Conservation (phyloP, 2,113 vertebrate genomes). For the Proteles cristata region DNA sequence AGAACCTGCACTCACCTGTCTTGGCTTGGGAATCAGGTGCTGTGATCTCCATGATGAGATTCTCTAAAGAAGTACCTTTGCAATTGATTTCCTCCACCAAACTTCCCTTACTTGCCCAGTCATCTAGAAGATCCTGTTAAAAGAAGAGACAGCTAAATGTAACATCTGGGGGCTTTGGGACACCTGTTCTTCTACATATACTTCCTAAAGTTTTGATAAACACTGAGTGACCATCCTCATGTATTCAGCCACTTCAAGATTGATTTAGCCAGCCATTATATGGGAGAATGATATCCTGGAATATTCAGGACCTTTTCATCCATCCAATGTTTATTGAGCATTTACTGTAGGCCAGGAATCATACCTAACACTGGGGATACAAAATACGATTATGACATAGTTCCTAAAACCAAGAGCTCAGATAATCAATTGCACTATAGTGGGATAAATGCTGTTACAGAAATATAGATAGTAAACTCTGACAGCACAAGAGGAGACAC, state of each 20-base stretch:
- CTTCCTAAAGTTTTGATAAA: not conserved
- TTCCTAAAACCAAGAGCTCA: conserved; percentile 30
- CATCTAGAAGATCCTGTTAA: conserved; percentile 90
- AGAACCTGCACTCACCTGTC: conserved; percentile 81
- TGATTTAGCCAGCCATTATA: not conserved
- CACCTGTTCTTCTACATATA: not conserved
- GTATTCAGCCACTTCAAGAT: conserved; percentile 2
- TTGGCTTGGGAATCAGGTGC: conserved; percentile 91
- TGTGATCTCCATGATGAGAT: conserved; percentile 93
- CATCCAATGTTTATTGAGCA: conserved; percentile 1
- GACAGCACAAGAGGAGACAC: not conserved
- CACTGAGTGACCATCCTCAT: conserved; percentile 7
- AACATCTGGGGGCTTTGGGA: not conserved
- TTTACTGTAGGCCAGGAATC: not conserved
- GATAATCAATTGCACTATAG: not conserved
- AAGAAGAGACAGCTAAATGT: conserved; percentile 33
- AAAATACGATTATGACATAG: conserved; percentile 27
- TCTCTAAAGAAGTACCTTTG: conserved; percentile 94
- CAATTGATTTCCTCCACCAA: conserved; percentile 92
- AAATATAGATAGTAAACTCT: conserved; percentile 20
- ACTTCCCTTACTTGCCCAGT: conserved; percentile 91
- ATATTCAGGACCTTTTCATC: conserved; percentile 34
- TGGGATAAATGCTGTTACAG: conserved; percentile 24
- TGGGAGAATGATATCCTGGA: not conserved
- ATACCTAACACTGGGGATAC: not conserved